Conservation (phyloP, 2,113 vertebrate species). For the Pterophyllum scalare region DNA sequence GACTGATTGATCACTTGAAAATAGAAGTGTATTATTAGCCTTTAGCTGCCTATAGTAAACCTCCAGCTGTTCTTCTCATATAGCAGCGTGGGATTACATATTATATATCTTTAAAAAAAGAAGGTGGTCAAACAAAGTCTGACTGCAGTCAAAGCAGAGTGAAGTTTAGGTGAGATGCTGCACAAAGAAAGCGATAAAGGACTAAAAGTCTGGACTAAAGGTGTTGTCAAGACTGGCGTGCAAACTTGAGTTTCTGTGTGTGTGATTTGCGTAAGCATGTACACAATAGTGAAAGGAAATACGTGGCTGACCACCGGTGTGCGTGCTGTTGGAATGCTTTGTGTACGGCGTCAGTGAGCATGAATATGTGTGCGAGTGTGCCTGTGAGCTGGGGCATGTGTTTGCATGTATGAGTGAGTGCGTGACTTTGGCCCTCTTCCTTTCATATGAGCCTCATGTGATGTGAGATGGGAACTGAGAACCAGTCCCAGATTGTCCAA, state of each 20-base stretch:
- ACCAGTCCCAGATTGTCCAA: neutral
- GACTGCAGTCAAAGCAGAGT: neutral
- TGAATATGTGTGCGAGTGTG: constrained; percentile 37
- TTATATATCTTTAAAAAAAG: constrained; percentile 6
- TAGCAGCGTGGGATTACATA: neutral
- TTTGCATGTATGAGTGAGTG: constrained; percentile 59
- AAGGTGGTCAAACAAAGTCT: neutral
- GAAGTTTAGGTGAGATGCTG: neutral
- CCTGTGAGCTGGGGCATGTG: constrained; percentile 52
- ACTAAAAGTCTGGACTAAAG: constrained; percentile 9
- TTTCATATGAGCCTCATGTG: constrained; percentile 63
- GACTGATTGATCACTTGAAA: constrained; percentile 4
- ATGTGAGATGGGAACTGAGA: constrained; percentile 17
- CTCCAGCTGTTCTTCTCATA: neutral
- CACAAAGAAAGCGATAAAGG: constrained; percentile 31
- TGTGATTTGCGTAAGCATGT: constrained; percentile 3
- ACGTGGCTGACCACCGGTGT: constrained; percentile 29
- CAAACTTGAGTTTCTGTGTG: constrained; percentile 24
- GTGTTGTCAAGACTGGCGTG: constrained; percentile 9
- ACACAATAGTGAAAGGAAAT: constrained; percentile 41
- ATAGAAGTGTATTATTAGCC: constrained; percentile 1
- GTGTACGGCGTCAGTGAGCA: constrained; percentile 44
- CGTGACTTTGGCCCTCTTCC: constrained; percentile 52
- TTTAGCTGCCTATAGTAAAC: neutral
- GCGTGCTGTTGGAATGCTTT: constrained; percentile 33